Evolutionary conservation across 2,888 invertebrate species (phyloP).

Genomic region (Agrochola macilenta): DNA sequence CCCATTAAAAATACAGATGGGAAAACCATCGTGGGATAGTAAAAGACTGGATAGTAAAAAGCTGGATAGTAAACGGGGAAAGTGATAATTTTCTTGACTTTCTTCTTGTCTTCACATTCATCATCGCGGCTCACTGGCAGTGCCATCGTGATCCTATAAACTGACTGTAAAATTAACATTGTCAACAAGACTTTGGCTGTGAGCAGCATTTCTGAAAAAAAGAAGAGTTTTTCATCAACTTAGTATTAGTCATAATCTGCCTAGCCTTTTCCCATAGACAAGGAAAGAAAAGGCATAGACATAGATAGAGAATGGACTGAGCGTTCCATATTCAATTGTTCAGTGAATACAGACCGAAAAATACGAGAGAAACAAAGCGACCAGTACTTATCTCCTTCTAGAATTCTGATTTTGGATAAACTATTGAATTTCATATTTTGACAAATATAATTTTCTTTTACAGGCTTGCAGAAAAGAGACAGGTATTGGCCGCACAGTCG

Average conservation of each 20-base stretch:
- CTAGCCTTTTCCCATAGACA: neutral
- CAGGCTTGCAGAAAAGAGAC: too few species aligned
- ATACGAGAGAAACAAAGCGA: too few species aligned
- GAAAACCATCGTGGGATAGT: slow-evolving; percentile 49
- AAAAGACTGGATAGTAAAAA: slow-evolving; percentile 55
- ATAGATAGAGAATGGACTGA: too few species aligned
- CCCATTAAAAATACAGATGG: slow-evolving; percentile 56
- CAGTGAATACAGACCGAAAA: too few species aligned
- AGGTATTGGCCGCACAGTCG: too few species aligned
- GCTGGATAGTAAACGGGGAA: slow-evolving; percentile 65
- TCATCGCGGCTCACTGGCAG: neutral
- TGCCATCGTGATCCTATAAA: neutral
- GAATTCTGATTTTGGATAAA: too few species aligned
- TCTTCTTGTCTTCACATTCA: slow-evolving; percentile 9
- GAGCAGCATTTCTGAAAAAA: slow-evolving; percentile 53
- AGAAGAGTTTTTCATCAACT: neutral
- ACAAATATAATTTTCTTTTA: too few species aligned
- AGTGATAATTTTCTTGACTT: slow-evolving; percentile 34
- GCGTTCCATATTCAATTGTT: too few species aligned
- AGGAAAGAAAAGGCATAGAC: too few species aligned
- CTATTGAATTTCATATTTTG: too few species aligned
- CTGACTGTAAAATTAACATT: slow-evolving; percentile 34
- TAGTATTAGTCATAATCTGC: neutral
- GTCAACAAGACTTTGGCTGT: slow-evolving; percentile 19
- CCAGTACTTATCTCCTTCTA: too few species aligned